phyloP scores from a whole-genome alignment of 1,140 invertebrate genomes.

The Sarcophaga peregrina region DNA sequence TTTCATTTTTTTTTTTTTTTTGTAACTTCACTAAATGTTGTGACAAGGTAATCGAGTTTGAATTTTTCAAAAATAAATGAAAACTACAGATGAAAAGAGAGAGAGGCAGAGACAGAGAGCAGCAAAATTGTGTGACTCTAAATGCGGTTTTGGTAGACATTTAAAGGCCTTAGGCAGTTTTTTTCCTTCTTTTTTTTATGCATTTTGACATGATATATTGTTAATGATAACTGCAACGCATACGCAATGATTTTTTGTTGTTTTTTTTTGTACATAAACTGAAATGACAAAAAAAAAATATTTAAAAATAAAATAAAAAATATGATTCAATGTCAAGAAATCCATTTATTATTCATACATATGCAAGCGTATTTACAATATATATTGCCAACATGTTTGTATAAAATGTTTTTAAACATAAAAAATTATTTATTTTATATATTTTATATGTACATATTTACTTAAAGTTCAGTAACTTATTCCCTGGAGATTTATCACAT shows the following conservation, averaged over 20 bases:
- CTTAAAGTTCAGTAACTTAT: too few species aligned
- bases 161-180: background rate
- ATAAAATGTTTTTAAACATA: too few species aligned
- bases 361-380: too few species aligned
- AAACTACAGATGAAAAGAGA: too few species aligned
- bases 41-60: conserved; percentile 23
- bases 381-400: too few species aligned
- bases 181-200: too few species aligned
- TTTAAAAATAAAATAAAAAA: background rate
- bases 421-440: too few species aligned
- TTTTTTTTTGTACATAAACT: background rate
- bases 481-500: too few species aligned
- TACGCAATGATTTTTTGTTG: background rate
- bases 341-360: background rate
- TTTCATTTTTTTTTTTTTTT: background rate
- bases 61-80: background rate
- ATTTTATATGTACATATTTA: too few species aligned
- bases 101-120: background rate
- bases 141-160: background rate
- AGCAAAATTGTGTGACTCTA: background rate
- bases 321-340: conserved; percentile 27
- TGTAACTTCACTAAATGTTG: conserved; percentile 9
- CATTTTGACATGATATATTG: conserved; percentile 13
- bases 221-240: conserved; percentile 15
- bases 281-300: background rate